Percentiles rank a stretch among this genome's conserved stretches.
Evolutionary conservation across 2,888 invertebrate species (phyloP).

Genomic region (Philonicus albiceps): DNA sequence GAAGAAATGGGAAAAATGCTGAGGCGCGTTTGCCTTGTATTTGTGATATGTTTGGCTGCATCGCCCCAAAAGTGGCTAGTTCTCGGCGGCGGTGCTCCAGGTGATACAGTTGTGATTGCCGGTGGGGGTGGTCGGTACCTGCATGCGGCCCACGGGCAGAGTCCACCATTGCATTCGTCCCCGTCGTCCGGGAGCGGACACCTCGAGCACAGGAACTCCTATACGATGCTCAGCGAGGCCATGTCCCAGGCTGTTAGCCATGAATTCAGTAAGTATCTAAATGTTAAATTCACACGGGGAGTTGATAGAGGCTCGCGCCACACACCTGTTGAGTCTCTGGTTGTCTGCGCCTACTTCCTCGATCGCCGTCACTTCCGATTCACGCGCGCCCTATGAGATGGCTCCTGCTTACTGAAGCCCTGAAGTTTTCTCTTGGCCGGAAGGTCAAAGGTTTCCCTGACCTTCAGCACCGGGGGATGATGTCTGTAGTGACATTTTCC

Average conservation of each 20-base stretch:
- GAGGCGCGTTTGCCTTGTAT: conserved; percentile 49
- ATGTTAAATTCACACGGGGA: background rate
- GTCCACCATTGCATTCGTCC: conserved; percentile 29
- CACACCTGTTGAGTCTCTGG: background rate
- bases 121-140: conserved; percentile 45
- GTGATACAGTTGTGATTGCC: conserved; percentile 52
- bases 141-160: conserved; percentile 50
- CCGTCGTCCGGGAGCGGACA: conserved; percentile 52
- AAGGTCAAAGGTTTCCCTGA: background rate
- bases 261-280: conserved; percentile 66
- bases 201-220: conserved; percentile 60
- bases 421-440: background rate
- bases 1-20: conserved; percentile 47
- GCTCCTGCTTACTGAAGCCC: background rate
- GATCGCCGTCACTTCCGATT: background rate
- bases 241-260: conserved; percentile 68
- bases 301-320: background rate
- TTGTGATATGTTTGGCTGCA: conserved; percentile 52
- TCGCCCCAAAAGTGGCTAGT: conserved; percentile 51
- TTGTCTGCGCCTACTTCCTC: background rate
- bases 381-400: background rate
- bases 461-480: background rate
- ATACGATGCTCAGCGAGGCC: conserved; percentile 67
- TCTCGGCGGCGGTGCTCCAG: conserved; percentile 53
- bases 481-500: background rate